Conservation (phyloP, 2,797 vertebrate genomes). For the Darevskia mixta region DNA sequence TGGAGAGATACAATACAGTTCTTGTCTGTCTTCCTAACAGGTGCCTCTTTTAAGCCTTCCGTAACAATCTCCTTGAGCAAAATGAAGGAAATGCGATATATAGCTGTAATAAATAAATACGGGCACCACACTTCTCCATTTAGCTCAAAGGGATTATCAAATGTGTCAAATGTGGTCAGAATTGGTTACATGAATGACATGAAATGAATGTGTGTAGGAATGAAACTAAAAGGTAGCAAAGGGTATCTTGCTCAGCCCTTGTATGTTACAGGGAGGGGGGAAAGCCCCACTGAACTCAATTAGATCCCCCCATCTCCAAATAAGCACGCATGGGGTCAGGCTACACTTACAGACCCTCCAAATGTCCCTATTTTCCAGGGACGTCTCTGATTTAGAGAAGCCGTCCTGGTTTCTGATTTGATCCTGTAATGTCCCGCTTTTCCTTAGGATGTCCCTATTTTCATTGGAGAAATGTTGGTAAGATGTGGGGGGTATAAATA, state of each 20-base stretch:
- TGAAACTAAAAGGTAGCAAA: not conserved
- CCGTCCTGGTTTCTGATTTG: too few relatives aligned
- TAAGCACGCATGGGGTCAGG: not conserved
- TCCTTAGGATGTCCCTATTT: too few relatives aligned
- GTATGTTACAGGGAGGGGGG: too few relatives aligned
- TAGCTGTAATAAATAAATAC: not conserved
- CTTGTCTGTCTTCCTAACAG: not conserved
- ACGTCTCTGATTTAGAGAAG: too few relatives aligned
- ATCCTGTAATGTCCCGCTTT: too few relatives aligned
- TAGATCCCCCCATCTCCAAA: not conserved
- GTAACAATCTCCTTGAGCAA: too few relatives aligned
- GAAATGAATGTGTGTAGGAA: too few relatives aligned
- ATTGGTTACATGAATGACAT: not conserved
- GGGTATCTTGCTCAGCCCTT: not conserved
- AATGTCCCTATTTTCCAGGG: too few relatives aligned
- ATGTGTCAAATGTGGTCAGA: not conserved
- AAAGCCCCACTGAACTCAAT: not conserved
- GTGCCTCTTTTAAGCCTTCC: too few relatives aligned
- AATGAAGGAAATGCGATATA: not conserved
- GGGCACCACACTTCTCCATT: not conserved
- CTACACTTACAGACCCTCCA: too few relatives aligned
- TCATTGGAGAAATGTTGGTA: too few relatives aligned
- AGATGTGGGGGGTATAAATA: too few relatives aligned
- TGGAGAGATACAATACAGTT: not conserved
- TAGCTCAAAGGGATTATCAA: not conserved